phyloP scores from a whole-genome alignment of 2,113 vertebrate species.

The Heloderma charlesbogerti region DNA sequence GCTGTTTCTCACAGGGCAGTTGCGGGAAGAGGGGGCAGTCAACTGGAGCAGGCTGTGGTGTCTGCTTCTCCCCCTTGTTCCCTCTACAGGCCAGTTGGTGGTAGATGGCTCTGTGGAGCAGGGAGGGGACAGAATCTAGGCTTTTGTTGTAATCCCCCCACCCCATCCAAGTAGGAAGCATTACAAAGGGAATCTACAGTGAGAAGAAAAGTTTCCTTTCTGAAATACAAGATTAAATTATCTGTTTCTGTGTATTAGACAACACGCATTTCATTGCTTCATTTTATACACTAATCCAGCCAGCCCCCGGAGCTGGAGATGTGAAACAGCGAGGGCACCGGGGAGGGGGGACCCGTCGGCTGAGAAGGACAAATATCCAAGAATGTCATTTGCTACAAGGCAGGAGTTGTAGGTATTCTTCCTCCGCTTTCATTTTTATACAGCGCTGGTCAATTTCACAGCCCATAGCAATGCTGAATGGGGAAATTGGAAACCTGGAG shows the following conservation, averaged over 20 bases:
- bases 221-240: neutral
- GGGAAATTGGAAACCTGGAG: constrained; percentile 89
- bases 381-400: constrained; percentile 80
- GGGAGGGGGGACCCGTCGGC: constrained; percentile 72
- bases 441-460: constrained; percentile 90
- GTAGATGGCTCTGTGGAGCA: neutral
- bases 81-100: neutral
- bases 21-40: too few relatives aligned
- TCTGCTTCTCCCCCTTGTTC: neutral
- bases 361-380: constrained; percentile 66
- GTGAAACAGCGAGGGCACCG: constrained; percentile 71
- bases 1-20: too few relatives aligned
- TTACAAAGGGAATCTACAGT: constrained; percentile 33
- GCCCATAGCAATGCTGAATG: constrained; percentile 74
- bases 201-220: constrained; percentile 4
- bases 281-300: constrained; percentile 62
- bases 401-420: constrained; percentile 71
- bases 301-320: constrained; percentile 53
- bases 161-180: neutral
- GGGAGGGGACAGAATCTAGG: neutral
- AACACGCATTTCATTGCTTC: constrained; percentile 49
- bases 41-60: neutral
- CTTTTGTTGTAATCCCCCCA: neutral
- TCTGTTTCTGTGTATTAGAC: constrained; percentile 32
- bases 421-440: constrained; percentile 79